Evolutionary conservation across 2,797 vertebrate species (phyloP).

Genomic region (Pseudocheirus occidentalis): DNA sequence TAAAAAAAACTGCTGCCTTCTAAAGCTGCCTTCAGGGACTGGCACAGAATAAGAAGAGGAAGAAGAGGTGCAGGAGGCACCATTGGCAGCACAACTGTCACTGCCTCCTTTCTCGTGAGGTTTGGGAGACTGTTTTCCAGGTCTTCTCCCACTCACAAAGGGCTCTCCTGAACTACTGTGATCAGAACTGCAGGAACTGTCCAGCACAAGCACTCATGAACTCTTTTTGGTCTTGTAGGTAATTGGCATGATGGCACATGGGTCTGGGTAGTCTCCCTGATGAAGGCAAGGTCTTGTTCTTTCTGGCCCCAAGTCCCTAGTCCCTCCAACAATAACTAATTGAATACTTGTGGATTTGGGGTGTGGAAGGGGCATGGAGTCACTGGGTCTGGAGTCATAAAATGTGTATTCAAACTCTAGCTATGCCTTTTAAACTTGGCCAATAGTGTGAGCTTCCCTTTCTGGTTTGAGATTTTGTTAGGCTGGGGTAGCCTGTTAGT

Average conservation of each 20-base stretch:
- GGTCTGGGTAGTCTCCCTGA: no score
- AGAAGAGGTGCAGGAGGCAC: not conserved
- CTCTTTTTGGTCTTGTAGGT: fast-evolving
- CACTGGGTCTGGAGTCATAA: no score
- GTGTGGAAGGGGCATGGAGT: no score
- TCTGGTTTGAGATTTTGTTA: no score
- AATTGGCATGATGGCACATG: not conserved
- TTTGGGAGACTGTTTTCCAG: not conserved
- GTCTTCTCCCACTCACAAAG: not conserved
- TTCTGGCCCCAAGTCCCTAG: not conserved
- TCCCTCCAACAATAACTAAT: not conserved
- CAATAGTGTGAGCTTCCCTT: no score
- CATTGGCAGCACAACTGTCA: not conserved
- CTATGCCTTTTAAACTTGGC: no score
- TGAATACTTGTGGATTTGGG: not conserved
- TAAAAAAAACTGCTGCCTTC: not conserved
- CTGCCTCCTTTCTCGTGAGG: not conserved
- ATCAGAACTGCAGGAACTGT: not conserved
- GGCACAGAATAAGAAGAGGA: not conserved
- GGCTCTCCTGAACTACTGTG: not conserved
- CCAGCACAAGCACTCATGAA: not conserved
- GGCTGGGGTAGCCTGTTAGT: no score
- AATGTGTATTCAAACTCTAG: no score
- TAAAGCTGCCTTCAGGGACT: constrained; percentile 21
- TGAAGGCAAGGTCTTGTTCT: not conserved